Conservation (phyloP, 2,113 vertebrate genomes). For the Poecile atricapillus region DNA sequence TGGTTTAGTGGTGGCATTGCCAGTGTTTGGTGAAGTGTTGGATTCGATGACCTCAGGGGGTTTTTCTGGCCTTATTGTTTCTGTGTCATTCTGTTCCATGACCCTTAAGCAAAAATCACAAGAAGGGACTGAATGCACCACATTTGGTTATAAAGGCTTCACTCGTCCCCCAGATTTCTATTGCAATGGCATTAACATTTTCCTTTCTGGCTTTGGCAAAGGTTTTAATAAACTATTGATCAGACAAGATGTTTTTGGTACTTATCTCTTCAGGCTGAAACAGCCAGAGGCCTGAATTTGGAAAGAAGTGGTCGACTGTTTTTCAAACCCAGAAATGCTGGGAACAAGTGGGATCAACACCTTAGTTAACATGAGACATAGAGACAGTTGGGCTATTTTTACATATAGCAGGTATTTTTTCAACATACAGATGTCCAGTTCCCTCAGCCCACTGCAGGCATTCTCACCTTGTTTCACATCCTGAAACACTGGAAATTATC, state of each 20-base stretch:
- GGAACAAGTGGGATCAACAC: neutral
- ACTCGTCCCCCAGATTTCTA: neutral
- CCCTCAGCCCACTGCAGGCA: neutral
- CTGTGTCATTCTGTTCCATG: too few relatives aligned
- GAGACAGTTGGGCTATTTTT: neutral
- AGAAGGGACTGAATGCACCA: neutral
- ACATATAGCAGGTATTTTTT: neutral
- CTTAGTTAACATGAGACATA: neutral
- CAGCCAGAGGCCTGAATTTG: neutral
- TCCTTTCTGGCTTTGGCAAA: neutral
- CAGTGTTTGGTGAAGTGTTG: neutral
- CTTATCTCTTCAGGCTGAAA: neutral
- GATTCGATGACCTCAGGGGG: neutral
- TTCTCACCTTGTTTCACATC: neutral
- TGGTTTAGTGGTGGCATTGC: neutral
- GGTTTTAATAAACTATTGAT: neutral
- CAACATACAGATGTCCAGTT: neutral
- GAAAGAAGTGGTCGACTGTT: neutral
- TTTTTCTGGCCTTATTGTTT: neutral
- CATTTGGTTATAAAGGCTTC: neutral
- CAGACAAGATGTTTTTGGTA: neutral
- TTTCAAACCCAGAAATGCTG: neutral
- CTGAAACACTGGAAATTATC: neutral
- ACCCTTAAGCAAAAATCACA: neutral
- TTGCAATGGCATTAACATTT: neutral